Percentiles rank a stretch among this genome's conserved stretches.
phyloP scores from a whole-genome alignment of 2,797 vertebrate genomes.

The Ceyx erithaca region DNA sequence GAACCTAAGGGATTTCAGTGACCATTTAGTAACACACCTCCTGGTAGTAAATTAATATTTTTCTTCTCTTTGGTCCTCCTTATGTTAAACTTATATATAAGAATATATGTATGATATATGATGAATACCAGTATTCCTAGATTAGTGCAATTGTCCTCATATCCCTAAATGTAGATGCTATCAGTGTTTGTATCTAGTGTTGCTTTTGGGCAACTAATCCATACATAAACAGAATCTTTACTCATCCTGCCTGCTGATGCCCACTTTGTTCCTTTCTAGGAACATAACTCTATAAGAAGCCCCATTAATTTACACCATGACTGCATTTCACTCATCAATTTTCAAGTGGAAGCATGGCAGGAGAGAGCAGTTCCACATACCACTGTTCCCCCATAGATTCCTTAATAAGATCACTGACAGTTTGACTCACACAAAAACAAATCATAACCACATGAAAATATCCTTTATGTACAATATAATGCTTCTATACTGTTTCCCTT shows the following conservation, averaged over 20 bases:
- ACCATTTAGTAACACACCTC: neutral
- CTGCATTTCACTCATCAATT: accelerated
- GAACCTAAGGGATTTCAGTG: neutral
- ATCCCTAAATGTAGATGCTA: neutral
- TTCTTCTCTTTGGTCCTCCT: neutral
- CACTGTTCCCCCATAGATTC: neutral
- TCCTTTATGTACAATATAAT: neutral
- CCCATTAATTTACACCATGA: neutral
- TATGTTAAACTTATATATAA: neutral
- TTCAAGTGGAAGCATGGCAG: neutral
- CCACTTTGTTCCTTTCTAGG: constrained; percentile 8
- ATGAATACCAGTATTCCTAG: neutral
- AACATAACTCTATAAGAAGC: neutral
- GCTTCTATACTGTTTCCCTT: neutral
- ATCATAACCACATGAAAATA: neutral
- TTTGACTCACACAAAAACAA: constrained; percentile 13
- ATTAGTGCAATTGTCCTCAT: neutral
- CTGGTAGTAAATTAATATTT: neutral
- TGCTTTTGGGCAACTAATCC: neutral
- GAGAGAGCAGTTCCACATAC: neutral
- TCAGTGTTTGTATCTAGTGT: neutral
- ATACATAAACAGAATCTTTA: neutral
- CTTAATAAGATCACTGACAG: neutral
- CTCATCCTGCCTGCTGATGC: neutral
- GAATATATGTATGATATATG: too few relatives aligned